A percentile compares a stretch with the other conserved stretches of the same genome.
Conservation (phyloP, 2,888 invertebrate species). For the Autographa pulchrina region DNA sequence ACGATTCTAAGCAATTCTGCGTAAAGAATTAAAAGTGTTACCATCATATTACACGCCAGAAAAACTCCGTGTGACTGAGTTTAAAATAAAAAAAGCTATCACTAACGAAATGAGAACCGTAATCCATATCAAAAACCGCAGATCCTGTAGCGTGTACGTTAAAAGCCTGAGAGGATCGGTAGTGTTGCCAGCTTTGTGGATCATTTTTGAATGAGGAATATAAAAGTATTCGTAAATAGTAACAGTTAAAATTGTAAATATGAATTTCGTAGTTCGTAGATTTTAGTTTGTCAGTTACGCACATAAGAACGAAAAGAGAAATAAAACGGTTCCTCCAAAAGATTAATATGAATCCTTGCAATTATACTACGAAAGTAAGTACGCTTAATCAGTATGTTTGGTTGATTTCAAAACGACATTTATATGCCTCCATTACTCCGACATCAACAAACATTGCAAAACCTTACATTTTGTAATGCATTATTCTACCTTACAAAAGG, state of each 20-base stretch:
- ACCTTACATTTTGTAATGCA: background rate
- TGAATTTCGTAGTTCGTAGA: no score
- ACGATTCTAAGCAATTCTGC: constrained; percentile 29
- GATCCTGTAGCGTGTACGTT: constrained; percentile 65
- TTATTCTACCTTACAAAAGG: background rate
- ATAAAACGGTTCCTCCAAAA: no score
- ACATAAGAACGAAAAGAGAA: no score
- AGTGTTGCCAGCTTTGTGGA: constrained; percentile 45
- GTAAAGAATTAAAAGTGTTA: constrained; percentile 33
- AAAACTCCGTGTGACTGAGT: constrained; percentile 64
- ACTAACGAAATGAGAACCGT: constrained; percentile 77
- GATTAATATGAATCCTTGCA: no score
- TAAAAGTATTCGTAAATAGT: no score
- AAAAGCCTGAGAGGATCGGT: constrained; percentile 56
- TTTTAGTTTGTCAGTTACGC: no score
- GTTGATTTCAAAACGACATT: no score
- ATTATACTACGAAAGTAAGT: no score
- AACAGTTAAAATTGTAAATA: no score
- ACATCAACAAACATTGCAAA: background rate
- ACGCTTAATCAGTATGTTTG: no score
- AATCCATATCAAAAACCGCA: constrained; percentile 81
- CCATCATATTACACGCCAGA: constrained; percentile 43
- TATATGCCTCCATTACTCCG: no score
- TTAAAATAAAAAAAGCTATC: constrained; percentile 50
- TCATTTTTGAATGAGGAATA: background rate